These are phyloP conservation scores for Aphidoletes aphidimyza DNA, from an alignment of 2,888 invertebrate species.

Conservation along the genomic window DNA sequence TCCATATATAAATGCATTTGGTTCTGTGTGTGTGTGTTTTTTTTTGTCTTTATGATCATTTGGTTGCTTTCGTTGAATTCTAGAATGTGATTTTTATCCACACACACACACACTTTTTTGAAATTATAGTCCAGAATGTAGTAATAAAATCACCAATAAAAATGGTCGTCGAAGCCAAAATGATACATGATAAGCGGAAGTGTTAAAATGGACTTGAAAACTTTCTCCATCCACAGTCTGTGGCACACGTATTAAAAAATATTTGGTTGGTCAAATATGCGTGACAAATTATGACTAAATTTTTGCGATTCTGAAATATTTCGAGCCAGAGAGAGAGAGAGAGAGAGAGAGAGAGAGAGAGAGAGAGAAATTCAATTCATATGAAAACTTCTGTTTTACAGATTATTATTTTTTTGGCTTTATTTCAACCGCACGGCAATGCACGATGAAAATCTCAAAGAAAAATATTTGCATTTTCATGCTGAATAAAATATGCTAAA, in stretches of 20 bases:
- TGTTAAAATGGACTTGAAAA: constrained; percentile 26
- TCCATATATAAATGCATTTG: background rate
- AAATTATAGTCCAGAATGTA: background rate
- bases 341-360: too few relatives aligned
- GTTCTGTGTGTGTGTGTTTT: background rate
- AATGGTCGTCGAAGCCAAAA: background rate
- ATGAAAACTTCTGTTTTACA: background rate
- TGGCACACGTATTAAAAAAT: background rate
- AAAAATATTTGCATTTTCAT: constrained; percentile 52
- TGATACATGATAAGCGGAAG: constrained; percentile 52
- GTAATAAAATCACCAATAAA: constrained; percentile 52
- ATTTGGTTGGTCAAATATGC: constrained; percentile 18
- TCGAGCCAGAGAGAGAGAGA: too few relatives aligned
- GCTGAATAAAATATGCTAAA: constrained; percentile 9
- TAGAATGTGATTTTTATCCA: constrained; percentile 28
- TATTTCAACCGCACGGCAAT: background rate
- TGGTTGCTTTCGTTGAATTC: background rate
- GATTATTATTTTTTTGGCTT: constrained; percentile 5
- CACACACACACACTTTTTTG: too few relatives aligned
- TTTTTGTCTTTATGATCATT: constrained; percentile 10
- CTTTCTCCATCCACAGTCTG: background rate
- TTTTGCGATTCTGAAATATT: constrained; percentile 11
- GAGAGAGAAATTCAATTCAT: constrained; percentile 21
- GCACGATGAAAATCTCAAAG: background rate
- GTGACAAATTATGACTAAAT: constrained; percentile 49